Base-by-base conservation (phyloP, 1,140 invertebrate species). In the Halictus rubicundus region DNA sequence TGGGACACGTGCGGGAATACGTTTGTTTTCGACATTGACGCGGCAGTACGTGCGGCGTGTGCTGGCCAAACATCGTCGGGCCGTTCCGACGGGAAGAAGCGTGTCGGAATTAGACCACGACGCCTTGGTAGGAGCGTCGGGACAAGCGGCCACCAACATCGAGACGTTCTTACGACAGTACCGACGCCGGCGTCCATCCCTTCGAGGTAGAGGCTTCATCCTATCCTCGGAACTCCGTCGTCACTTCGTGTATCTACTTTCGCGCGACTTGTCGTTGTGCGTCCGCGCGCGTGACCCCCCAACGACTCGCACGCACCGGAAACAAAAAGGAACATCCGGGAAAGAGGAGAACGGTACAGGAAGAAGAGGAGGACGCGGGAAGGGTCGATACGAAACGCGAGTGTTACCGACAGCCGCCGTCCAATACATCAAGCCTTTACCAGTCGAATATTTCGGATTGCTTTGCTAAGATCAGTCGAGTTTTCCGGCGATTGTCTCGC, bases 71-170 rank as follows among this genome's bases (percentile, higher is more conserved):
- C 49, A 57, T 10, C 68, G 23, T 49, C 39, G 52, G 37, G 14
- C 16, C 8, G 46, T 66, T n/a, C 42, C 57, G 59, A 68, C 12
- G 59, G n/a, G 68, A 61, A 75, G 74, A 71, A 54, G 57, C 68
- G 63, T 54, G 82, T 81, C 74, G 70, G 74, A 86, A 86, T 85
- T 86, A 82, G 74, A 82, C 61, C 49, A 59, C 59, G 82, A 66
- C 78, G 79, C 79, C 60, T 78, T 81, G 73, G 66, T 81, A 71
- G 83, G 39, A 78, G 82, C 74, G 54, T 46, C 49, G 60, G 59
- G 23, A 78, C 42, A 39, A 32, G 60, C 68, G 59, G 66, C 84
- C 66, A 78, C 61, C 79, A 74, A 73, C 52, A 52, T 74, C 57
- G 57, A 63, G 39, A 63, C 64, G 71, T 27, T 71, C 64, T 68